These are phyloP conservation scores for Oryzias melastigma DNA, from an alignment of 2,113 vertebrate genomes.

Conservation along the genomic window DNA sequence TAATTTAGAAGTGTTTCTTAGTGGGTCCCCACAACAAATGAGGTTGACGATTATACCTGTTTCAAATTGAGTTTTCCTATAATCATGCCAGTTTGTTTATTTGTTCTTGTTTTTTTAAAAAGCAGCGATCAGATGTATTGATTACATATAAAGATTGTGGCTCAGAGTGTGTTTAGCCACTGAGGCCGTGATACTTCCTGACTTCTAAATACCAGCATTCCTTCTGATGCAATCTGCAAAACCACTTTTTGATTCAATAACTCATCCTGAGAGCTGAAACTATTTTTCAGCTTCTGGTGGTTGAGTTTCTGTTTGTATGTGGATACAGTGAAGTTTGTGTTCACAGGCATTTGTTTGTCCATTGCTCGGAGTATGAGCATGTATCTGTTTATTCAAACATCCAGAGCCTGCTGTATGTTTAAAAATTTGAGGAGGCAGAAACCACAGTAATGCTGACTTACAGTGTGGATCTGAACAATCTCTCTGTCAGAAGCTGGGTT, in stretches of 20 bases:
- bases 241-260: constrained; percentile 53
- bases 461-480: constrained; percentile 13
- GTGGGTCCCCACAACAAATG: background rate
- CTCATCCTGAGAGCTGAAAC: constrained; percentile 28
- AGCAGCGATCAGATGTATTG: constrained; percentile 7
- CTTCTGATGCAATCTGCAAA: constrained; percentile 46
- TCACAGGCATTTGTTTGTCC: constrained; percentile 12
- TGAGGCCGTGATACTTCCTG: constrained; percentile 7
- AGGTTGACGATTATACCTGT: constrained; percentile 12
- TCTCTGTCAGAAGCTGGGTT: constrained; percentile 33
- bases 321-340: constrained; percentile 11
- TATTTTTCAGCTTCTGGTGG: constrained; percentile 42
- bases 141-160: constrained; percentile 8
- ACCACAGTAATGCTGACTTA: constrained; percentile 50
- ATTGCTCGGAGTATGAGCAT: constrained; percentile 9
- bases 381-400: constrained; percentile 37
- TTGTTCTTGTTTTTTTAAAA: constrained; percentile 11
- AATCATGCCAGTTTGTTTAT: background rate
- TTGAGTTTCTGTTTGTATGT: constrained; percentile 26
- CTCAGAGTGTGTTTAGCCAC: constrained; percentile 18
- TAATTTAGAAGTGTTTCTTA: constrained; percentile 2
- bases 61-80: constrained; percentile 18
- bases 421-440: constrained; percentile 54
- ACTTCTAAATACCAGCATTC: constrained; percentile 34
- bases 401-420: constrained; percentile 62